Conservation (phyloP, 2,797 vertebrate species). For the Nyctibius grandis region DNA sequence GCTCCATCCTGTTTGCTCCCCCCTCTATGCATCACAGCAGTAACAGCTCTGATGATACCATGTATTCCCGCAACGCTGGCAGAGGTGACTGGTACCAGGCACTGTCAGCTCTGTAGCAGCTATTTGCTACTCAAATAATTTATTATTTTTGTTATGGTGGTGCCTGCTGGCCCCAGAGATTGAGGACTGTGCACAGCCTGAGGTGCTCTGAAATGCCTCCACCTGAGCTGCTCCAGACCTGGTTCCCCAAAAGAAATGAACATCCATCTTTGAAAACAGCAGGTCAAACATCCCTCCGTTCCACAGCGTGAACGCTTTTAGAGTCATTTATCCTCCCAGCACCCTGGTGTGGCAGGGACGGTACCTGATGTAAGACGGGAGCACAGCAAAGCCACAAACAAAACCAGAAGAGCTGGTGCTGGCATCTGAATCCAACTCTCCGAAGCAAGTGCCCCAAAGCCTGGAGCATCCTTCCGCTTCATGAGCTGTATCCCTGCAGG, state of each 20-base stretch:
- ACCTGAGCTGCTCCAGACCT: neutral
- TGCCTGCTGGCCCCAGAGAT: neutral
- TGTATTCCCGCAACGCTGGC: neutral
- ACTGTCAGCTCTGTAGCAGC: neutral
- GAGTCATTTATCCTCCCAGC: neutral
- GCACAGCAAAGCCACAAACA: neutral
- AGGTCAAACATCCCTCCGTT: neutral
- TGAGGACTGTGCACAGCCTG: neutral
- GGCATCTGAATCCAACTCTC: neutral
- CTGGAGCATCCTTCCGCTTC: neutral
- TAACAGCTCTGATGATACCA: neutral
- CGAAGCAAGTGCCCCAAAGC: neutral
- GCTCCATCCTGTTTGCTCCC: neutral
- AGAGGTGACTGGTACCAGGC: neutral
- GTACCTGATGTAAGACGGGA: neutral
- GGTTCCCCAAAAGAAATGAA: neutral
- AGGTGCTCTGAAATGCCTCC: neutral
- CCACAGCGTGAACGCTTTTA: fast-evolving
- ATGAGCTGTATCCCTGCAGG: fast-evolving
- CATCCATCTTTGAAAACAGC: neutral
- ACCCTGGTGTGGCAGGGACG: fast-evolving
- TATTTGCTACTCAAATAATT: fast-evolving
- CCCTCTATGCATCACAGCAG: neutral
- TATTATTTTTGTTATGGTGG: neutral
- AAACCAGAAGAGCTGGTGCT: neutral